These are phyloP conservation scores for Sarcophaga peregrina DNA, from an alignment of 1,140 invertebrate genomes.

Conservation along the genomic window DNA sequence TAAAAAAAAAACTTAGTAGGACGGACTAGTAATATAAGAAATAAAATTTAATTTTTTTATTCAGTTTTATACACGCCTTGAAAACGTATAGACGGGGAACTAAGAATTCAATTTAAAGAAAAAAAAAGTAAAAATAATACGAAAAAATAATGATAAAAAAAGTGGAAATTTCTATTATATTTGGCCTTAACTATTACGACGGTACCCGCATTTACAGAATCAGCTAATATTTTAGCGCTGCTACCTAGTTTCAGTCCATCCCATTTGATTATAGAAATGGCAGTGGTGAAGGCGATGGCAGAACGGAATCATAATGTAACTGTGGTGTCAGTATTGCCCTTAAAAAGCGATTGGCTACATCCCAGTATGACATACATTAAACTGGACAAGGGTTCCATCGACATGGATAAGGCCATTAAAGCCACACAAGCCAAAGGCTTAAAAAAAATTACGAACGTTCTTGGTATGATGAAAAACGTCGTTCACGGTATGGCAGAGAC, in stretches of 20 bases:
- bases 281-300: slow-evolving; percentile 47
- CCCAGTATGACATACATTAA: not conserved
- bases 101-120: not conserved
- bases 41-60: not conserved
- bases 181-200: not conserved
- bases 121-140: not conserved
- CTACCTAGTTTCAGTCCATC: slow-evolving; percentile 50
- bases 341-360: not conserved
- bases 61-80: not conserved
- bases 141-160: not conserved
- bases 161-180: not conserved
- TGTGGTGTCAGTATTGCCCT: slow-evolving; percentile 44
- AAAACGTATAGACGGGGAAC: not conserved
- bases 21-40: not conserved
- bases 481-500: slow-evolving; percentile 41
- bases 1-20: no score
- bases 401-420: not conserved
- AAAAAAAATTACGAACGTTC: not conserved
- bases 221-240: slow-evolving; percentile 47
- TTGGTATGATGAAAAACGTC: slow-evolving; percentile 7
- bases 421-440: not conserved
- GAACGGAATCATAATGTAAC: slow-evolving; percentile 52
- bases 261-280: slow-evolving; percentile 49
- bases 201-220: not conserved
- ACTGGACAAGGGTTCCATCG: not conserved